Evolutionary conservation across 2,113 vertebrate species (phyloP).

Genomic region (Sinocyclocheilus anophthalmus): DNA sequence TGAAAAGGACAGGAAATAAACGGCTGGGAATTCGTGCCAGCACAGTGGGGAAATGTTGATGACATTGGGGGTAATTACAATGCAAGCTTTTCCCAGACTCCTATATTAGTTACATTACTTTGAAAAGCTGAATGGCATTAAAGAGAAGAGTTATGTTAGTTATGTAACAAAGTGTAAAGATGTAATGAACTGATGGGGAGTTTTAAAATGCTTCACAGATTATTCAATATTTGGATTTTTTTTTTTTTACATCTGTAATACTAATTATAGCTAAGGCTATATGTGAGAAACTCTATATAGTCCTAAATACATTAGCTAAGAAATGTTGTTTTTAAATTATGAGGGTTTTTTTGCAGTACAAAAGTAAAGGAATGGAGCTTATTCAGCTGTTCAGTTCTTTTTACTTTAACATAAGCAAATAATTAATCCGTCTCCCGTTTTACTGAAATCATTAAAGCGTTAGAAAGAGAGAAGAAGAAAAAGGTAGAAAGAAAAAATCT

Average conservation of each 20-base stretch:
- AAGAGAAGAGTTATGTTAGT: background rate
- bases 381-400: background rate
- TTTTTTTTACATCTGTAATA: background rate
- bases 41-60: slow-evolving; percentile 58
- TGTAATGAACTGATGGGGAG: background rate
- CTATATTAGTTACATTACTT: slow-evolving; percentile 10
- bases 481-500: background rate
- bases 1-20: slow-evolving; percentile 79
- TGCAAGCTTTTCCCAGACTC: slow-evolving; percentile 50
- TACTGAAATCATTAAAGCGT: background rate
- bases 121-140: background rate
- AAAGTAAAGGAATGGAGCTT: background rate
- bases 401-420: background rate
- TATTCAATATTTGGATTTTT: too few species aligned
- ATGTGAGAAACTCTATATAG: background rate
- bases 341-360: too few species aligned
- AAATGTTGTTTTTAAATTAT: too few species aligned
- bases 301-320: background rate
- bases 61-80: slow-evolving; percentile 53
- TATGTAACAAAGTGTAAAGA: background rate
- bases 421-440: background rate
- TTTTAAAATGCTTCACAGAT: background rate
- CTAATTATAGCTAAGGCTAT: background rate
- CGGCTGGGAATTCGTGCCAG: slow-evolving; percentile 74
- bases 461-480: background rate